Conservation (phyloP, 1,140 invertebrate species). For the Cephus cinctus region DNA sequence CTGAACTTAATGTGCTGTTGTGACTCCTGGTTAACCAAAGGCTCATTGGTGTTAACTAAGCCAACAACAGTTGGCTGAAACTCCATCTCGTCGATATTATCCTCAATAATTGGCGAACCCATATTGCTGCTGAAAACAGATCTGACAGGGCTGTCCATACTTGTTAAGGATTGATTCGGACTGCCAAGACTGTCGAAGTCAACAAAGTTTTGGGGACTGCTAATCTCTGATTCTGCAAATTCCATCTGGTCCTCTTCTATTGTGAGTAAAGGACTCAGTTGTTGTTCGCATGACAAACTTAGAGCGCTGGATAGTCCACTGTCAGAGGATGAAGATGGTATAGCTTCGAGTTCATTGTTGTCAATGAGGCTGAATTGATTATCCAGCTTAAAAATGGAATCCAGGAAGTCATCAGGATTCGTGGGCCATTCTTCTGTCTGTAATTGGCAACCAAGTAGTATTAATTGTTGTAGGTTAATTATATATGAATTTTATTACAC, state of each 20-base stretch:
- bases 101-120: conserved; percentile 36
- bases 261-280: conserved; percentile 39
- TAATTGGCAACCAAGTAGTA: conserved; percentile 11
- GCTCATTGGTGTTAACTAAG: conserved; percentile 34
- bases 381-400: conserved; percentile 41
- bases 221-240: conserved; percentile 29
- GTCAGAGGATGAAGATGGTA: conserved; percentile 43
- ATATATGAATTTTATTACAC: not conserved
- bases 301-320: conserved; percentile 42
- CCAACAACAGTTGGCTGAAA: conserved; percentile 35
- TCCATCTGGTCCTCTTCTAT: conserved; percentile 43
- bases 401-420: conserved; percentile 36
- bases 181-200: conserved; percentile 42
- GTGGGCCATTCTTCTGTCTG: conserved; percentile 39
- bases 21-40: too few species aligned
- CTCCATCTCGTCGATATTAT: conserved; percentile 37
- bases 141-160: conserved; percentile 38
- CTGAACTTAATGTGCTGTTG: too few species aligned
- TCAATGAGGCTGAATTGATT: conserved; percentile 43
- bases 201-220: conserved; percentile 35
- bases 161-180: conserved; percentile 40
- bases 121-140: conserved; percentile 40
- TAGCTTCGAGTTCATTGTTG: conserved; percentile 31
- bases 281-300: conserved; percentile 46
- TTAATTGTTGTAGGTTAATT: not conserved